A percentile compares a stretch with the other conserved stretches of the same genome.
Evolutionary conservation across 2,797 vertebrate genomes (phyloP).

Genomic region (Chaetodon trifasciatus): DNA sequence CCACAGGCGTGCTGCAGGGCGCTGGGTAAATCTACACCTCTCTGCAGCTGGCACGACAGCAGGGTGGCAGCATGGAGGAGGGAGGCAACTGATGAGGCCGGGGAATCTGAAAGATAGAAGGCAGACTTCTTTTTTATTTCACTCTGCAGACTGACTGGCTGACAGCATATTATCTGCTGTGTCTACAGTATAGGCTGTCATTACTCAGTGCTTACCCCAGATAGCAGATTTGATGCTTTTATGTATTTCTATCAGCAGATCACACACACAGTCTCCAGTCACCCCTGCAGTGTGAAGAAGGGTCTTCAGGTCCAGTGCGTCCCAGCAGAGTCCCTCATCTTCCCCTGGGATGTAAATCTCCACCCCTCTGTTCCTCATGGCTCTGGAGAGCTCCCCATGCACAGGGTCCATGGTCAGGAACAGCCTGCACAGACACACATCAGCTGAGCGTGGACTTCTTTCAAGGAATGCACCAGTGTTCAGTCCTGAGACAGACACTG

Average conservation of each 20-base stretch:
- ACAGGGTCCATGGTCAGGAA: conserved; percentile 96
- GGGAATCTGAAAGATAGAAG: conserved; percentile 85
- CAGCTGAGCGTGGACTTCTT: not conserved
- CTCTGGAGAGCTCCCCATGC: conserved; percentile 97
- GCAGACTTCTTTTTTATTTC: not conserved
- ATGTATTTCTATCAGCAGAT: conserved; percentile 91
- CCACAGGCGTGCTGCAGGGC: conserved; percentile 92
- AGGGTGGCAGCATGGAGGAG: conserved; percentile 90
- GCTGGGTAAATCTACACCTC: conserved; percentile 90
- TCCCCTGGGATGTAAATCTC: conserved; percentile 94
- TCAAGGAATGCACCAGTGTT: no score
- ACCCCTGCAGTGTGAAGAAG: conserved; percentile 92
- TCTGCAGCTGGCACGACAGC: conserved; percentile 90
- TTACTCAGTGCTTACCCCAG: conserved; percentile 85
- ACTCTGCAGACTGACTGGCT: not conserved
- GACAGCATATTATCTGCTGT: not conserved
- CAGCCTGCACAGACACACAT: conserved; percentile 82
- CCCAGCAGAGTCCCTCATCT: conserved; percentile 84
- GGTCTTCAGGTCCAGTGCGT: conserved; percentile 90
- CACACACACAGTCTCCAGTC: conserved; percentile 90
- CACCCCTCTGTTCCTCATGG: conserved; percentile 97
- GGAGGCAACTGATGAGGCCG: conserved; percentile 87
- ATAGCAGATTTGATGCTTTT: conserved; percentile 86
- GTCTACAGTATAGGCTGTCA: no score
- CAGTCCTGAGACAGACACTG: no score